These are phyloP conservation scores for Anolis apletophallus DNA, from an alignment of 2,797 vertebrate genomes.

Conservation along the genomic window DNA sequence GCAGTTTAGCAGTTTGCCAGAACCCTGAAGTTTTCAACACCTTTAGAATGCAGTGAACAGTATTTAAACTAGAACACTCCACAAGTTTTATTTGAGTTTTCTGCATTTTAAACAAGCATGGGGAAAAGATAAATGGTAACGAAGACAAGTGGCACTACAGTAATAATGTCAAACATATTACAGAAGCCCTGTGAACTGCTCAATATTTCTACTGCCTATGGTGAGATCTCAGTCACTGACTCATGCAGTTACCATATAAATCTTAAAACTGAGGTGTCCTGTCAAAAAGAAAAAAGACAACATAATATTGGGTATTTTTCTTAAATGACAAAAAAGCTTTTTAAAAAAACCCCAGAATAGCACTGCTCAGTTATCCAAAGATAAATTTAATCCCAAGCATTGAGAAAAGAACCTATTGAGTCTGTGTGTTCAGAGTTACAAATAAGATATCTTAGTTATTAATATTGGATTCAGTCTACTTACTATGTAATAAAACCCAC, in stretches of 20 bases:
- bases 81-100: neutral
- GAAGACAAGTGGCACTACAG: neutral
- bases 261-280: neutral
- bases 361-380: neutral
- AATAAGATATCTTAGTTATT: slow-evolving; percentile 10
- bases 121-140: neutral
- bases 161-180: neutral
- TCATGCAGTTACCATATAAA: neutral
- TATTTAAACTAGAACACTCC: neutral
- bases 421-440: neutral
- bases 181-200: slow-evolving; percentile 15
- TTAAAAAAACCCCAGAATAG: neutral
- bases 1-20: neutral
- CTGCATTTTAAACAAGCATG: neutral
- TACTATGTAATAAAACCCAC: slow-evolving; percentile 28
- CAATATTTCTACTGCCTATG: neutral
- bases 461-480: slow-evolving; percentile 8
- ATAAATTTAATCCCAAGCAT: neutral
- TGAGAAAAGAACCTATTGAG: neutral
- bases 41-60: neutral
- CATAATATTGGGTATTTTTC: neutral
- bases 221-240: slow-evolving; percentile 2
- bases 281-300: neutral
- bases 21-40: neutral
- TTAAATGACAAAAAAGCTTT: neutral